Evolutionary conservation across 64 coral and sea anemone genomes (phyloP).

Genomic region (Orbicella faveolata): DNA sequence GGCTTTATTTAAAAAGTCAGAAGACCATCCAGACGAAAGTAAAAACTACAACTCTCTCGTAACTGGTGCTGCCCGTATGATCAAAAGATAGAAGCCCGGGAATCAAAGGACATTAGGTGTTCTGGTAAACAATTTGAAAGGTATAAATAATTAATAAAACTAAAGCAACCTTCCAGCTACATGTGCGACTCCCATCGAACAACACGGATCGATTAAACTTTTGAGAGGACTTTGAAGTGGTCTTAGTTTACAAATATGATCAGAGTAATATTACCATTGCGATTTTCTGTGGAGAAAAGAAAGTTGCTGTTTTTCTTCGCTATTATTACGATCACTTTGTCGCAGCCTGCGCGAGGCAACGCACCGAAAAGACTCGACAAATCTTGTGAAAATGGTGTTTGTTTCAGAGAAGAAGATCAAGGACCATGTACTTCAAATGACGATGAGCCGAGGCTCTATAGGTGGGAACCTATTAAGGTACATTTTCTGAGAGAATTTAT

Average conservation of each 20-base stretch:
- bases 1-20: too few species aligned
- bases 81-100: too few species aligned
- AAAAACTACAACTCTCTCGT: too few species aligned
- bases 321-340: not conserved
- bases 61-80: too few species aligned
- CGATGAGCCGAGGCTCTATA: constrained; percentile 58
- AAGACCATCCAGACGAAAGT: too few species aligned
- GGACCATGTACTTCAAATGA: constrained; percentile 64
- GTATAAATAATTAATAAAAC: not conserved
- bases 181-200: not conserved
- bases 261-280: not conserved
- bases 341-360: not conserved
- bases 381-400: constrained; percentile 87
- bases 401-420: constrained; percentile 61
- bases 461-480: constrained; percentile 91
- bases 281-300: not conserved
- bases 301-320: not conserved
- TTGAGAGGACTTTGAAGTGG: not conserved
- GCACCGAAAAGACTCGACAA: not conserved
- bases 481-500: not conserved
- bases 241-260: not conserved
- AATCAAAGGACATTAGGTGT: too few species aligned
- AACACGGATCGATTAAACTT: not conserved
- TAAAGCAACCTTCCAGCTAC: not conserved
- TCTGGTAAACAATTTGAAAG: not conserved